phyloP scores from a whole-genome alignment of 2,797 vertebrate species.

The Leucoraja ocellata region DNA sequence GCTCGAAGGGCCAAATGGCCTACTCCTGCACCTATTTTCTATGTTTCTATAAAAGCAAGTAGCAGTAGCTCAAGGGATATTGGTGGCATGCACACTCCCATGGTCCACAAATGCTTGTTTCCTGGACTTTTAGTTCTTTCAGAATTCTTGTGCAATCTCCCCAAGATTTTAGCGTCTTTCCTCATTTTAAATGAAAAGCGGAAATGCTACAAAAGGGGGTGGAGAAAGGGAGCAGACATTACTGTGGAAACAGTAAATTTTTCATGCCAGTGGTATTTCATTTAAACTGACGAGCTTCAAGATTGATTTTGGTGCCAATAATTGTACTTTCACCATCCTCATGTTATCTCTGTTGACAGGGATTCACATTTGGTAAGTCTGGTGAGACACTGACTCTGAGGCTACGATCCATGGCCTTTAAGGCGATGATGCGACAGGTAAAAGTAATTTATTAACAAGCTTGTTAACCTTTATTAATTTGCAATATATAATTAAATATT shows the following conservation, averaged over 20 bases:
- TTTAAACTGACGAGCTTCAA: neutral
- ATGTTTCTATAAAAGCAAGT: too few species aligned
- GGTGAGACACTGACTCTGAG: constrained; percentile 87
- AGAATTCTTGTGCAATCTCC: neutral
- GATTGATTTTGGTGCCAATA: neutral
- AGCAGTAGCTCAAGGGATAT: neutral
- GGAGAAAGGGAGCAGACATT: too few species aligned
- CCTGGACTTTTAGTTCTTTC: neutral
- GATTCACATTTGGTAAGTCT: constrained; percentile 74
- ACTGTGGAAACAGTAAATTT: too few species aligned
- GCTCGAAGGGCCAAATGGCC: too few species aligned
- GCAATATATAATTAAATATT: too few species aligned
- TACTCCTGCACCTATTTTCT: too few species aligned
- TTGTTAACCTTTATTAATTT: constrained; percentile 5
- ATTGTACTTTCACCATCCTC: neutral
- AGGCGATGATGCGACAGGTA: constrained; percentile 90
- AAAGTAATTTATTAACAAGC: neutral
- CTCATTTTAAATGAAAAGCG: too few species aligned
- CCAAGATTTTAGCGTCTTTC: neutral
- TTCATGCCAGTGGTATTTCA: too few species aligned
- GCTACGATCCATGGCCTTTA: constrained; percentile 77
- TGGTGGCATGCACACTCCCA: neutral
- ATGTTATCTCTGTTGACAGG: neutral
- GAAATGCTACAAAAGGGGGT: too few species aligned
- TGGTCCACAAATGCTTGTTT: neutral